Evolutionary conservation across 2,113 vertebrate genomes (phyloP).

Genomic region (Entomyzon cyanotis): DNA sequence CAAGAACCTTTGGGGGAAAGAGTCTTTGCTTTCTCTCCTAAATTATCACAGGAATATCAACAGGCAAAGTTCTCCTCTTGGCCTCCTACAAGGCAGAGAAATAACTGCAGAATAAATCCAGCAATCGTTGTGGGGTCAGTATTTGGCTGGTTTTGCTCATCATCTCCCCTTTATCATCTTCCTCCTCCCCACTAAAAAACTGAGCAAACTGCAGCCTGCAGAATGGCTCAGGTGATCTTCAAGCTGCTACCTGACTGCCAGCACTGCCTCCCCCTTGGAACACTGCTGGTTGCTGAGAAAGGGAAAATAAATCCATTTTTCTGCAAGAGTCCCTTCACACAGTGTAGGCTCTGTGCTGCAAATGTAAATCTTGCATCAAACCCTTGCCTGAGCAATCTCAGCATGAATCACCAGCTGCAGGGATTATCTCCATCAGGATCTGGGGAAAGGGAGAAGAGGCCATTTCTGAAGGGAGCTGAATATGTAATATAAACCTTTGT

Average conservation of each 20-base stretch:
- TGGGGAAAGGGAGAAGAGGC: background rate
- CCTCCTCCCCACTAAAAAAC: background rate
- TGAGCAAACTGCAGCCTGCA: background rate
- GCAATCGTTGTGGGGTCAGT: no score
- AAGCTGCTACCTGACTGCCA: conserved; percentile 2
- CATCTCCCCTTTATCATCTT: background rate
- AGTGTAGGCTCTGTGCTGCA: background rate
- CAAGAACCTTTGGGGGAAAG: background rate
- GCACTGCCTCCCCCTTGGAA: background rate
- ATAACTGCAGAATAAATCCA: background rate
- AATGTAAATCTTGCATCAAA: conserved; percentile 37
- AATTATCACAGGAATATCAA: background rate
- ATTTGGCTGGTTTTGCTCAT: background rate
- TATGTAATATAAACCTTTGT: background rate
- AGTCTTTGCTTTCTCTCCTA: background rate
- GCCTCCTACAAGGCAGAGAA: background rate
- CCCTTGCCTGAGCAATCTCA: conserved; percentile 17
- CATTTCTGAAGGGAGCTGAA: background rate
- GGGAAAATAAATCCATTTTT: conserved; percentile 16
- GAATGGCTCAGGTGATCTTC: background rate
- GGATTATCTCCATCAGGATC: conserved; percentile 15
- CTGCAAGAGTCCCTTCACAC: conserved; percentile 17
- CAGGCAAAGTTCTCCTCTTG: background rate
- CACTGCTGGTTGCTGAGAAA: background rate
- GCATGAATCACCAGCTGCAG: conserved; percentile 41